phyloP scores from a whole-genome alignment of 2,113 vertebrate genomes.

The Muscicapa adusta region DNA sequence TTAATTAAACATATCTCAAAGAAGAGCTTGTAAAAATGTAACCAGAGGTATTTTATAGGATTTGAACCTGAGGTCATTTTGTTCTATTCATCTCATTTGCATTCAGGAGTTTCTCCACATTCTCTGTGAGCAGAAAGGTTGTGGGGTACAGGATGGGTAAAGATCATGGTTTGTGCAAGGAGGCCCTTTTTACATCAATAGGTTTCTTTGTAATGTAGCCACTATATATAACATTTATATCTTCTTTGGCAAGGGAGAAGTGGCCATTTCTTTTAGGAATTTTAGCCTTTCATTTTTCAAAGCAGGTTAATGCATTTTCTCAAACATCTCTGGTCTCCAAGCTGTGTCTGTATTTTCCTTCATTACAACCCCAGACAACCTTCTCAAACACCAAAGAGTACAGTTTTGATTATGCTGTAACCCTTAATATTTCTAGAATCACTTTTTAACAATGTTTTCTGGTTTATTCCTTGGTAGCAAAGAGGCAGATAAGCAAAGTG shows the following conservation, averaged over 20 bases:
- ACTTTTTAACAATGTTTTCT: not conserved
- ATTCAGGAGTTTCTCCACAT: not conserved
- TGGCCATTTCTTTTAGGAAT: not conserved
- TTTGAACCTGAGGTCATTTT: conserved; percentile 67
- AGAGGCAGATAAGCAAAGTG: not conserved
- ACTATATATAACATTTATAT: fast-evolving
- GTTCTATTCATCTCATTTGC: conserved; percentile 58
- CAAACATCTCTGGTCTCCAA: not conserved
- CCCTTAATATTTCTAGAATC: not conserved
- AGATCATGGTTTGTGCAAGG: not conserved
- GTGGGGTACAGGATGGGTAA: not conserved
- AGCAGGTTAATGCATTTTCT: not conserved
- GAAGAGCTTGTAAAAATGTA: conserved; percentile 69
- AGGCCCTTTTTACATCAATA: not conserved
- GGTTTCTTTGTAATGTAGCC: not conserved
- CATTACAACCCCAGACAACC: not conserved
- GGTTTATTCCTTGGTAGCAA: not conserved
- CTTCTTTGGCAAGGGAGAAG: not conserved
- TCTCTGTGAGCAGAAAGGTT: not conserved
- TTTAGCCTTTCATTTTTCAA: not conserved
- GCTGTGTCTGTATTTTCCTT: not conserved
- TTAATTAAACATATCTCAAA: conserved; percentile 71
- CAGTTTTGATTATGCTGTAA: not conserved
- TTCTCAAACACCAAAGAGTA: not conserved
- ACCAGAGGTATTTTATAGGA: conserved; percentile 58